Evolutionary conservation across 2,797 vertebrate genomes (phyloP).

Genomic region (Spondyliosoma cantharus): DNA sequence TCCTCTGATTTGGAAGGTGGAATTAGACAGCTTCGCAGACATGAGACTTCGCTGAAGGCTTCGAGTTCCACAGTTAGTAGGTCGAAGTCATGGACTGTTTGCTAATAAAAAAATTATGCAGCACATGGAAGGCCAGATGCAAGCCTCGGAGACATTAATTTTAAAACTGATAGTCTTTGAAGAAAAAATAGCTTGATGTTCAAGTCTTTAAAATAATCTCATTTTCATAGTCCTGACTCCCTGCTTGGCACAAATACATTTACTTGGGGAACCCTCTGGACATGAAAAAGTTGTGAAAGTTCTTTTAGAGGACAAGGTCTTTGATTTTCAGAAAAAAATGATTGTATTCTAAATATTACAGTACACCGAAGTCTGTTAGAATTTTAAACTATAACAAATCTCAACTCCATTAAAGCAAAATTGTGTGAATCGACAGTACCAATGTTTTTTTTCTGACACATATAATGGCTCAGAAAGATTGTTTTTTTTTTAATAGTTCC

Average conservation of each 20-base stretch:
- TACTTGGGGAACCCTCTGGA: constrained; percentile 37
- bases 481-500: background rate
- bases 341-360: background rate
- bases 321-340: constrained; percentile 14
- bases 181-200: constrained; percentile 39
- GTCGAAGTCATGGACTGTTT: constrained; percentile 48
- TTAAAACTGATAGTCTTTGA: constrained; percentile 47
- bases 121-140: constrained; percentile 47
- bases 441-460: background rate
- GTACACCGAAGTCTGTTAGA: background rate
- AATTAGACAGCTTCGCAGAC: constrained; percentile 36
- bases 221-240: constrained; percentile 49
- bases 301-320: constrained; percentile 13
- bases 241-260: constrained; percentile 40
- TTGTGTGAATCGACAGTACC: background rate
- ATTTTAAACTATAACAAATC: constrained; percentile 9
- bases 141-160: constrained; percentile 38
- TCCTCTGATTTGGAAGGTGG: constrained; percentile 10
- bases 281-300: constrained; percentile 23
- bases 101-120: constrained; percentile 46
- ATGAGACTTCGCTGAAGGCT: constrained; percentile 12
- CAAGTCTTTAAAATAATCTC: constrained; percentile 42
- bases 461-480: background rate
- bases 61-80: constrained; percentile 30
- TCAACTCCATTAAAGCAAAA: constrained; percentile 2